These are phyloP conservation scores for Myrmophylax atrothorax DNA, from an alignment of 2,113 vertebrate genomes.

Conservation along the genomic window DNA sequence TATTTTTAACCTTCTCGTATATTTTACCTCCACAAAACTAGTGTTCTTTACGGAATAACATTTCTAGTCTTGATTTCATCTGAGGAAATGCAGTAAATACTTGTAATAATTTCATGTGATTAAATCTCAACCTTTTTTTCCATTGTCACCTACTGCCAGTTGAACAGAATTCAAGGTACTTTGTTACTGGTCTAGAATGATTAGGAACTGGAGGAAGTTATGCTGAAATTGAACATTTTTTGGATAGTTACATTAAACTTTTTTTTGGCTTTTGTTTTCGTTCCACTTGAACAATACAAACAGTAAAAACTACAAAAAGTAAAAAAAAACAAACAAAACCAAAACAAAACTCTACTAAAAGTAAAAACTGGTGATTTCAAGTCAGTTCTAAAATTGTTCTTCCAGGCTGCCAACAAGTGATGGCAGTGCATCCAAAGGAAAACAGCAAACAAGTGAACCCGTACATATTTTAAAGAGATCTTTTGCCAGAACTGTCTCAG, in stretches of 20 bases:
- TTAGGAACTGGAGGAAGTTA: neutral
- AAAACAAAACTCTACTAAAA: neutral
- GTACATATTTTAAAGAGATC: constrained; percentile 97
- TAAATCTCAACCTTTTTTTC: neutral
- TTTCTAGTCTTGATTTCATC: neutral
- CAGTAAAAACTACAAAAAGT: neutral
- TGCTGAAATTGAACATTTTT: neutral
- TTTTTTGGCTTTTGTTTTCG: neutral
- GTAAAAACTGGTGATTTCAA: neutral
- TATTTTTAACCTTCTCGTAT: neutral
- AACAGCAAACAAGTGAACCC: constrained; percentile 95
- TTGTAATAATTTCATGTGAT: neutral
- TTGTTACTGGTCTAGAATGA: neutral
- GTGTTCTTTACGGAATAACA: neutral
- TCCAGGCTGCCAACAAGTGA: constrained; percentile 94
- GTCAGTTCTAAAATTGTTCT: constrained; percentile 3
- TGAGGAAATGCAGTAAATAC: neutral
- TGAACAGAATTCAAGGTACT: neutral
- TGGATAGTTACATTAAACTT: neutral
- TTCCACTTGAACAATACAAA: neutral
- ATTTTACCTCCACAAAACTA: neutral
- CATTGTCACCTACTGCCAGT: neutral
- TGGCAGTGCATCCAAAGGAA: constrained; percentile 94
- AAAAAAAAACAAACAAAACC: neutral
- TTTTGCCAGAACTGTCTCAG: constrained; percentile 95